Conservation (phyloP, 2,888 invertebrate species). For the Frankliniella intonsa region DNA sequence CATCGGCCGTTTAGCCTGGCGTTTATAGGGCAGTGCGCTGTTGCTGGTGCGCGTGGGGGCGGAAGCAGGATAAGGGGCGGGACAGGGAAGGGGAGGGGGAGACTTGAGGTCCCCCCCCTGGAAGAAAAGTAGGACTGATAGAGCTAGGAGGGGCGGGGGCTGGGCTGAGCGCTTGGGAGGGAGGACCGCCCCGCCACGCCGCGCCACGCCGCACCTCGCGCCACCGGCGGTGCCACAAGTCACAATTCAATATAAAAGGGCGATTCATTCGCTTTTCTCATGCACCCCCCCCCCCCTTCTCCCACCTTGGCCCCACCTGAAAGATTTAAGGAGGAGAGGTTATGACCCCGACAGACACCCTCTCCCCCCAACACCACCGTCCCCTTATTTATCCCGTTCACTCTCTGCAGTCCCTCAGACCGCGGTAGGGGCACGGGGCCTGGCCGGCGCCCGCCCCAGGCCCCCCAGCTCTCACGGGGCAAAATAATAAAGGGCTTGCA, state of each 20-base stretch:
- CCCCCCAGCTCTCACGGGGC: not conserved
- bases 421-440: too few relatives aligned
- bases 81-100: not conserved
- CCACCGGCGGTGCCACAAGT: not conserved
- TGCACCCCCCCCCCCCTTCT: too few relatives aligned
- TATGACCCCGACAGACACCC: not conserved
- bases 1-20: conserved; percentile 9
- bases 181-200: not conserved
- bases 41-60: not conserved
- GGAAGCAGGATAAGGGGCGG: not conserved
- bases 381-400: not conserved
- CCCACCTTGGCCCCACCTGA: too few relatives aligned
- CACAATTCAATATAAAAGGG: not conserved
- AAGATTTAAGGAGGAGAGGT: too few relatives aligned
- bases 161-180: too few relatives aligned
- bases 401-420: too few relatives aligned
- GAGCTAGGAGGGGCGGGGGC: too few relatives aligned
- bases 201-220: not conserved
- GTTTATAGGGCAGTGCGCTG: conserved; percentile 3
- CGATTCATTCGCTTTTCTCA: conserved; percentile 7
- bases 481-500: not conserved
- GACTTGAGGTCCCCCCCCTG: not conserved
- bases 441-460: too few relatives aligned
- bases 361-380: not conserved
- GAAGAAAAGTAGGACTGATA: not conserved